Evolutionary conservation across 2,113 vertebrate genomes (phyloP).

Genomic region (Paratilapia polleni): DNA sequence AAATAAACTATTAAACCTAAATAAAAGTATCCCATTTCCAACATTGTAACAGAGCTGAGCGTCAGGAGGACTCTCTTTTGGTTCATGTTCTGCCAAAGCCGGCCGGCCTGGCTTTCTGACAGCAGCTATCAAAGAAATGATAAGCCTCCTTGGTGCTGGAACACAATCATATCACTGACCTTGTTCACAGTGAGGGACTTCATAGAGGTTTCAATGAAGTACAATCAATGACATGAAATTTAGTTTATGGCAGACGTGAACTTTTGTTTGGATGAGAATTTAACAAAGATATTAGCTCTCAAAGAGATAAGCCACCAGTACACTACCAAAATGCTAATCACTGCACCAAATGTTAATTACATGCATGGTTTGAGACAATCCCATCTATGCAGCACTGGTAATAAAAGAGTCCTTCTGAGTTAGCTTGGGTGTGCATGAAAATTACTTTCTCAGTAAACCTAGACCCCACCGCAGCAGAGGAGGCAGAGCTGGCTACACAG

Average conservation of each 20-base stretch:
- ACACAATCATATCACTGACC: slow-evolving; percentile 58
- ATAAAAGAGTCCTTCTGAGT: slow-evolving; percentile 25
- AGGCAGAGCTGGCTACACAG: slow-evolving; percentile 57
- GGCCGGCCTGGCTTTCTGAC: not conserved
- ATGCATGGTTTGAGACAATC: not conserved
- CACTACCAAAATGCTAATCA: not conserved
- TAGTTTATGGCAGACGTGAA: not conserved
- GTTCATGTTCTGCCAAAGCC: slow-evolving; percentile 3
- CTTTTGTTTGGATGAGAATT: not conserved
- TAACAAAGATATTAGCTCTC: not conserved
- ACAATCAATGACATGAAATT: slow-evolving; percentile 27
- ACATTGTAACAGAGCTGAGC: not conserved
- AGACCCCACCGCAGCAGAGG: slow-evolving; percentile 49
- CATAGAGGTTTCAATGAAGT: slow-evolving; percentile 15
- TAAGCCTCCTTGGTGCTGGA: slow-evolving; percentile 38
- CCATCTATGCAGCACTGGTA: not conserved
- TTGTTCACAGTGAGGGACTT: slow-evolving; percentile 38
- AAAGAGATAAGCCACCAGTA: not conserved
- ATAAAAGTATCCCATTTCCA: not conserved
- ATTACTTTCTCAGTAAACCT: slow-evolving; percentile 73
- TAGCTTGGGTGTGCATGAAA: slow-evolving; percentile 28
- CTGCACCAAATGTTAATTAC: slow-evolving; percentile 3
- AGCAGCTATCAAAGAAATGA: slow-evolving; percentile 48
- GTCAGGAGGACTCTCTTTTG: not conserved
- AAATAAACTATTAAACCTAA: not conserved